Conservation (phyloP, 2,797 vertebrate species). For the Anabacerthia variegaticeps region DNA sequence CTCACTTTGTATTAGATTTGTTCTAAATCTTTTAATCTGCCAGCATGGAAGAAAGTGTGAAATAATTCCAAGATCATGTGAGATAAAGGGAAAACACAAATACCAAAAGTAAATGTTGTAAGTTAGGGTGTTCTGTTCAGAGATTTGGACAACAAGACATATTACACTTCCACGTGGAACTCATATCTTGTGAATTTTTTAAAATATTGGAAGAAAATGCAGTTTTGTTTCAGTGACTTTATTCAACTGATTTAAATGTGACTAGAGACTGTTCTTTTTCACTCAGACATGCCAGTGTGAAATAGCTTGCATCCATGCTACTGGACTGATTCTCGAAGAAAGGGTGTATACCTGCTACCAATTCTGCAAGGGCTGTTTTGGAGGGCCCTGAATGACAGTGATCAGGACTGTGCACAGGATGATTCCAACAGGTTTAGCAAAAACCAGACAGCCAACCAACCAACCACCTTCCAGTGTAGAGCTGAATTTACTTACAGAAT, state of each 20-base stretch:
- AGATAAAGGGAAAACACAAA: neutral
- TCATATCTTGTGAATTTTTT: neutral
- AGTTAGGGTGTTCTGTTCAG: neutral
- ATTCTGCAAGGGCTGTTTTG: neutral
- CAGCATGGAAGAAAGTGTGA: neutral
- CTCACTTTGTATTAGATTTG: neutral
- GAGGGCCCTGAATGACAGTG: neutral
- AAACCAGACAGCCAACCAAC: neutral
- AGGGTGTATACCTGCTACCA: neutral
- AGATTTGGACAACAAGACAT: neutral
- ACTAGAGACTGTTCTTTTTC: neutral
- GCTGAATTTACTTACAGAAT: neutral
- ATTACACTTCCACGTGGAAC: fast-evolving
- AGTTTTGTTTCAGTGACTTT: neutral
- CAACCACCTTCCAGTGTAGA: neutral
- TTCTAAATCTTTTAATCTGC: neutral
- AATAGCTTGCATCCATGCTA: neutral
- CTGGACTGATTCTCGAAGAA: neutral
- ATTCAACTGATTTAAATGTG: neutral
- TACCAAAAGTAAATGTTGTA: neutral
- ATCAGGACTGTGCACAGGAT: neutral
- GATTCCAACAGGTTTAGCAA: neutral
- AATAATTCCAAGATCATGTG: neutral
- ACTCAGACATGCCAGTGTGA: neutral
- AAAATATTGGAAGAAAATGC: neutral